Evolutionary conservation across 2,797 vertebrate species (phyloP).

Genomic region (Miopithecus talapoin): DNA sequence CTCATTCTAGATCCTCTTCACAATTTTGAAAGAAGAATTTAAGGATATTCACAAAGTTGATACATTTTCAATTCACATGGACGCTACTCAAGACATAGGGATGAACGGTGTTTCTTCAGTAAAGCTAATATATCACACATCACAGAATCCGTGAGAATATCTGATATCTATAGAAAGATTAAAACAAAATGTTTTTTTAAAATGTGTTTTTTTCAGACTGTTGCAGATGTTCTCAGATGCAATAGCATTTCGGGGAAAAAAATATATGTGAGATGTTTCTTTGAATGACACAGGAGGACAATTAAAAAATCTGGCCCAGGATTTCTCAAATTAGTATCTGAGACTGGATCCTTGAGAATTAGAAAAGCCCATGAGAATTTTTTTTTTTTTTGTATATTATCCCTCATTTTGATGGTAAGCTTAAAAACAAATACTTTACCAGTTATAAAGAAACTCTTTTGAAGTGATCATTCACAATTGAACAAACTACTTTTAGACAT

Average conservation of each 20-base stretch:
- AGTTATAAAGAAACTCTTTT: neutral
- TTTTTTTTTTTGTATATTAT: neutral
- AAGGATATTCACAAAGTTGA: conserved; percentile 49
- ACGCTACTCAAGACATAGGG: conserved; percentile 37
- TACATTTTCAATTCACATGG: conserved; percentile 41
- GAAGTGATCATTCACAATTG: neutral
- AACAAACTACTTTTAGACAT: neutral
- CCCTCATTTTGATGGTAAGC: neutral
- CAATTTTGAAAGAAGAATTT: conserved; percentile 43
- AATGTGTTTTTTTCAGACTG: conserved; percentile 30
- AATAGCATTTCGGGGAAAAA: conserved; percentile 25
- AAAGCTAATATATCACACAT: conserved; percentile 42
- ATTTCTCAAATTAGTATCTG: neutral
- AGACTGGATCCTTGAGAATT: neutral
- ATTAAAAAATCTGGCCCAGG: neutral
- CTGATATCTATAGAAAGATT: conserved; percentile 59
- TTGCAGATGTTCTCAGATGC: conserved; percentile 69
- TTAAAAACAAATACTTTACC: neutral
- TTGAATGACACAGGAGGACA: conserved; percentile 51
- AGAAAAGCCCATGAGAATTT: neutral
- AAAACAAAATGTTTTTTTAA: conserved; percentile 41
- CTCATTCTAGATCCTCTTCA: neutral
- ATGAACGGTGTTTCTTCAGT: conserved; percentile 46
- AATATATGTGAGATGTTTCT: neutral
- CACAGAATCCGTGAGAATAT: conserved; percentile 53